Evolutionary conservation across 2,113 vertebrate species (phyloP).

Genomic region (Psilopogon haemacephalus): DNA sequence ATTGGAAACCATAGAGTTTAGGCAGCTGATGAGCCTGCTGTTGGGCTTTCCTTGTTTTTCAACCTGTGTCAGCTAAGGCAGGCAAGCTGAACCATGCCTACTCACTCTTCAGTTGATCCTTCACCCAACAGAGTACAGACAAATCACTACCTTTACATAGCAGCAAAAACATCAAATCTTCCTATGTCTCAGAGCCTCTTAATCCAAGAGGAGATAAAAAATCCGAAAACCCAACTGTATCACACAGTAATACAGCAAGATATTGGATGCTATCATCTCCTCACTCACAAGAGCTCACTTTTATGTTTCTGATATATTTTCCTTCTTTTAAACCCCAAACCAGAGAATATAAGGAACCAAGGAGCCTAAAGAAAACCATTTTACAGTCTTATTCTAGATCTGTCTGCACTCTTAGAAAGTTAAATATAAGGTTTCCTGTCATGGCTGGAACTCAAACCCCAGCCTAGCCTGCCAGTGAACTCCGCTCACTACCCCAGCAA

Average conservation of each 20-base stretch:
- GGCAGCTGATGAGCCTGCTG: not conserved
- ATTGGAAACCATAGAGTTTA: not conserved
- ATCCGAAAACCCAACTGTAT: not conserved
- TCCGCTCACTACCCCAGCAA: not conserved
- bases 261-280: not conserved
- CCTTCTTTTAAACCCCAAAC: not conserved
- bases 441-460: not conserved
- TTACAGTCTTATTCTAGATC: not conserved
- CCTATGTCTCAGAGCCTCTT: not conserved
- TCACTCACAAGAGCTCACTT: not conserved
- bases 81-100: not conserved
- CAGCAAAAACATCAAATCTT: not conserved
- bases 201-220: conserved; percentile 30
- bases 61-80: not conserved
- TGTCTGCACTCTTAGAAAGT: not conserved
- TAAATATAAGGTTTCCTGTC: not conserved
- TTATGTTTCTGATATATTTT: not conserved
- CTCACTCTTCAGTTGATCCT: not conserved
- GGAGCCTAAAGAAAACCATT: not conserved
- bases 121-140: not conserved
- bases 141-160: not conserved
- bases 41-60: not conserved
- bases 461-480: rapidly evolving
- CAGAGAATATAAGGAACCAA: not conserved
- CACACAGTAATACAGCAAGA: not conserved